Percentiles rank a stretch among this genome's conserved stretches.
phyloP scores from a whole-genome alignment of 2,888 invertebrate genomes.

The Rhagium mordax region DNA sequence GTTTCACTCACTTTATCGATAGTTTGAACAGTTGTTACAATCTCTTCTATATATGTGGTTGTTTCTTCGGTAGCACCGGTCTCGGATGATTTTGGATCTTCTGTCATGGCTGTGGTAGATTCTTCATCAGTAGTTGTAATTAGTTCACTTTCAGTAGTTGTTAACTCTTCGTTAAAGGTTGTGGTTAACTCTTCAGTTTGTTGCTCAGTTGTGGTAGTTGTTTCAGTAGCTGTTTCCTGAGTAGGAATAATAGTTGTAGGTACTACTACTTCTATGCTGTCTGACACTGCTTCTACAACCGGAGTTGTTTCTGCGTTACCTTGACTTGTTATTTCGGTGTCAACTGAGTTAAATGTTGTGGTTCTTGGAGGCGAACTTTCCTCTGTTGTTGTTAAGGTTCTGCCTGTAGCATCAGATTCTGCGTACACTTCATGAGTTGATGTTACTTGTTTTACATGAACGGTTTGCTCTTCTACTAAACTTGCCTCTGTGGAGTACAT shows the following conservation, averaged over 20 bases:
- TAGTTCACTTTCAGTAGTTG: neutral
- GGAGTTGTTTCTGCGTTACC: neutral
- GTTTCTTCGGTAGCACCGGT: conserved; percentile 10
- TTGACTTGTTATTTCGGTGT: neutral
- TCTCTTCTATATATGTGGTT: neutral
- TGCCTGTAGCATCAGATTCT: neutral
- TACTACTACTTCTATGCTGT: neutral
- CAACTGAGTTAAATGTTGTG: neutral
- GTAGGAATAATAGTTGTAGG: too few species aligned
- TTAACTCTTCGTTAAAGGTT: neutral
- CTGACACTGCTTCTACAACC: neutral
- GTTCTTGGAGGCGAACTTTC: neutral
- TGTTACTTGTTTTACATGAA: conserved; percentile 63
- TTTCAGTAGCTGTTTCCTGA: neutral
- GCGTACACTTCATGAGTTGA: too few species aligned
- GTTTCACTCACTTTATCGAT: conserved; percentile 56
- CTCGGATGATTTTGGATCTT: neutral
- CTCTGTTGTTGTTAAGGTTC: neutral
- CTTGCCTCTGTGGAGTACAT: neutral
- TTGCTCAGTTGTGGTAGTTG: conserved; percentile 49
- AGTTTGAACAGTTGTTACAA: conserved; percentile 14
- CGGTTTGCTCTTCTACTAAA: neutral
- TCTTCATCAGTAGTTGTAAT: neutral
- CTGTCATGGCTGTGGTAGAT: conserved; percentile 7
- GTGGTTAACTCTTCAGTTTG: too few species aligned